phyloP scores from a whole-genome alignment of 2,797 vertebrate genomes.

The Martes flavigula region DNA sequence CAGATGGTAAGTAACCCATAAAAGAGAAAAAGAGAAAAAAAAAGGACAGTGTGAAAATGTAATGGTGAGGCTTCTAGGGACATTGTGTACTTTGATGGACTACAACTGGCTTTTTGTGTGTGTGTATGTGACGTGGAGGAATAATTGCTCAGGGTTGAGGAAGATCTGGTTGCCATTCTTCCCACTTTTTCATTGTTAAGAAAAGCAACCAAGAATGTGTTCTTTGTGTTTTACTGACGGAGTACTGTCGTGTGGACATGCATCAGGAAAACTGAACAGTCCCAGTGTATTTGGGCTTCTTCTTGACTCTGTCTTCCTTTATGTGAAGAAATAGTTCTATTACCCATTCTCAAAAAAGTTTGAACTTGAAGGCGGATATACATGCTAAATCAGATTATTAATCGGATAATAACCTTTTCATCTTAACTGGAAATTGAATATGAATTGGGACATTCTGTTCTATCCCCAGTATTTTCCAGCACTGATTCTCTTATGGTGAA shows the following conservation, averaged over 20 bases:
- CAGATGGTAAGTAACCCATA: slow-evolving; percentile 44
- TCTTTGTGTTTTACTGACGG: slow-evolving; percentile 38
- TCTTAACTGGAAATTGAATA: background rate
- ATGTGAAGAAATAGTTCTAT: background rate
- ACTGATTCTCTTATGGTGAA: background rate
- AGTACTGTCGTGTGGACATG: background rate
- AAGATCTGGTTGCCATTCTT: background rate
- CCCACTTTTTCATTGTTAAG: slow-evolving; percentile 21
- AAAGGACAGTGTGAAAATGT: background rate
- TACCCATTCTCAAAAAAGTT: background rate
- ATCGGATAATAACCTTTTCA: background rate
- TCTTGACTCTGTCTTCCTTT: background rate
- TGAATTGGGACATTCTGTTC: background rate
- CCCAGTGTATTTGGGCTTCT: background rate
- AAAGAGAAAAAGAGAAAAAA: background rate
- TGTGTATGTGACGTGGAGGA: background rate
- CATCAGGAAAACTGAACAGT: background rate
- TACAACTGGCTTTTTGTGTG: background rate
- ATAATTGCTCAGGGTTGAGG: slow-evolving; percentile 31
- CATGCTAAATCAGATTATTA: background rate
- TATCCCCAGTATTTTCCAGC: background rate
- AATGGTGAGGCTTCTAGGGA: slow-evolving; percentile 8
- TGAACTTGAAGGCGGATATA: background rate
- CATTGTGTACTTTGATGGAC: slow-evolving; percentile 17
- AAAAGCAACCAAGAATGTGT: background rate